Conservation (phyloP, 2,797 vertebrate genomes). For the Dallia pectoralis region DNA sequence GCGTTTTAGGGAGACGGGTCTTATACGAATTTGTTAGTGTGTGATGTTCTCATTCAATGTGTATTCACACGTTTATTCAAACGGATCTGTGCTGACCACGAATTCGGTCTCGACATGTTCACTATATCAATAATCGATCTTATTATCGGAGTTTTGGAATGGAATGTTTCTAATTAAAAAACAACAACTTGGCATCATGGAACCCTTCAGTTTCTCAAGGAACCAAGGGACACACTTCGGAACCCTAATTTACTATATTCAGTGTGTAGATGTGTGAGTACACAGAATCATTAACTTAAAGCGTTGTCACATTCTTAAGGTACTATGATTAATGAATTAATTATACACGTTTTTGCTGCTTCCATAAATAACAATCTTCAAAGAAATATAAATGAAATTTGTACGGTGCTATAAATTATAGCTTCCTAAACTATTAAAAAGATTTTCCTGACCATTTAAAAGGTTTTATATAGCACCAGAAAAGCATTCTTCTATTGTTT, state of each 20-base stretch:
- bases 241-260: no score
- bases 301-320: not conserved
- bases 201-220: no score
- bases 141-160: not conserved
- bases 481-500: no score
- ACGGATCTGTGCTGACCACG: not conserved
- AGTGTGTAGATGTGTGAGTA: not conserved
- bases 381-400: no score
- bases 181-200: no score
- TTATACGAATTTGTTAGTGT: constrained; percentile 10
- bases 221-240: no score
- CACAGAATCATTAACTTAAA: not conserved
- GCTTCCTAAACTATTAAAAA: no score
- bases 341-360: not conserved
- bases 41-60: not conserved
- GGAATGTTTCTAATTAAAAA: not conserved
- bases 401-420: no score
- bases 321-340: not conserved
- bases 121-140: constrained; percentile 1
- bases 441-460: no score
- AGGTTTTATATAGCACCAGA: no score
- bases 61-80: not conserved
- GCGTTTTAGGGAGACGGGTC: not conserved
- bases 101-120: constrained; percentile 3
- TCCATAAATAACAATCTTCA: no score